Percentiles rank a stretch among this genome's conserved stretches.
Conservation (phyloP, 1,140 invertebrate genomes). For the silkworm (Bombyx mori) region ASM3026992v2 NC_085107.1:5238501-5239000, state of each 20-base stretch:
- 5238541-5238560: no score
- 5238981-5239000: constrained; percentile 63
- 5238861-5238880: constrained; percentile 47
- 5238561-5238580: no score
- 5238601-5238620: no score
- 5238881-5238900: constrained; percentile 69
- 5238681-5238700: constrained; percentile 23
- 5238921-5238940: constrained; percentile 55
- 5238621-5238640: neutral
- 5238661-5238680: constrained; percentile 13
- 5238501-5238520: no score
- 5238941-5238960: constrained; percentile 66
- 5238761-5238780: constrained; percentile 46
- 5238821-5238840: constrained; percentile 53
- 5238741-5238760: constrained; percentile 43
- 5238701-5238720: constrained; percentile 48
- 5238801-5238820: constrained; percentile 54
- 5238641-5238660: neutral
- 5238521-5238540: no score
- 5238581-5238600: no score
- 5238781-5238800: constrained; percentile 26
- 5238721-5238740: constrained; percentile 32
- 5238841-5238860: constrained; percentile 62
- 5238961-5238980: constrained; percentile 66
- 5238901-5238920: constrained; percentile 64